Conservation (phyloP, 2,113 vertebrate species). For the Vanacampus margaritifer region DNA sequence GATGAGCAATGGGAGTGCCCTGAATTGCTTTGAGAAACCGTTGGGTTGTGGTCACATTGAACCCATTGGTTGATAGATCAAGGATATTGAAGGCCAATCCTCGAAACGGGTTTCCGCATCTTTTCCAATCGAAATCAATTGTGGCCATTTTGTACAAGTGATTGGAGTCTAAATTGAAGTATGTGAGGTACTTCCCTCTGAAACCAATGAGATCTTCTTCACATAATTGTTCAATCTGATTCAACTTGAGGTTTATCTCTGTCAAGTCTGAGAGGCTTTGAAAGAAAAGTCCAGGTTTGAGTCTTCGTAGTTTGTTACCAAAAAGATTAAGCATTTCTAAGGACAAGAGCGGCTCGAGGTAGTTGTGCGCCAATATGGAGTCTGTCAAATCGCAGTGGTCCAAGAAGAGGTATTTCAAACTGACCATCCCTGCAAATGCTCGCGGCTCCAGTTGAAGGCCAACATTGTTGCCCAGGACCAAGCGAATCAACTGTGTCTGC, state of each 20-base stretch:
- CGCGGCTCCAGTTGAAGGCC: constrained; percentile 69
- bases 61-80: constrained; percentile 66
- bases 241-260: constrained; percentile 68
- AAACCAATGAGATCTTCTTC: constrained; percentile 78
- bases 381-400: constrained; percentile 64
- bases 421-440: constrained; percentile 77
- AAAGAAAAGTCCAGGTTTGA: constrained; percentile 79
- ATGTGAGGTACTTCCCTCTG: constrained; percentile 71
- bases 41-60: constrained; percentile 18
- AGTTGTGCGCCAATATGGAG: constrained; percentile 71
- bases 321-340: constrained; percentile 74
- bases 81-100: constrained; percentile 68
- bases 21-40: constrained; percentile 70
- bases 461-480: constrained; percentile 69
- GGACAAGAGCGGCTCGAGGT: constrained; percentile 75
- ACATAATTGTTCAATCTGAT: constrained; percentile 72
- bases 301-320: constrained; percentile 66
- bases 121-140: constrained; percentile 59
- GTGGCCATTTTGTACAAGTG: not conserved
- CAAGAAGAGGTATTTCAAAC: constrained; percentile 67
- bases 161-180: constrained; percentile 66
- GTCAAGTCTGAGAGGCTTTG: constrained; percentile 66
- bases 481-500: constrained; percentile 65
- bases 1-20: constrained; percentile 67
- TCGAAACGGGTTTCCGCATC: constrained; percentile 81